Percentiles rank a stretch among this genome's conserved stretches.
phyloP scores from a whole-genome alignment of 2,888 invertebrate genomes.

The Amphiduros pacificus region DNA sequence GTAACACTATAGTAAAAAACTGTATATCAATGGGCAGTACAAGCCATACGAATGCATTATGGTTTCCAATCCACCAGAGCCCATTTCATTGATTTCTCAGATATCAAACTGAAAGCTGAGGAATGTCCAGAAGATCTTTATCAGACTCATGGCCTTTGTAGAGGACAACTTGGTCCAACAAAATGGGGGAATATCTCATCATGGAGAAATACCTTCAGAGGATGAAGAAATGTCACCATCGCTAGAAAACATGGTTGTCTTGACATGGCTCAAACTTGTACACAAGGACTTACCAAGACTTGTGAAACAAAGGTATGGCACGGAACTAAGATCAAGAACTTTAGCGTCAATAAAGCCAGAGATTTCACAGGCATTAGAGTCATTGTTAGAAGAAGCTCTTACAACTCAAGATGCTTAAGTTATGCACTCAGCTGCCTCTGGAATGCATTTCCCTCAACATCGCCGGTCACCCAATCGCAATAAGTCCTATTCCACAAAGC shows the following conservation, averaged over 20 bases:
- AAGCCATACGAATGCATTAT: constrained; percentile 30
- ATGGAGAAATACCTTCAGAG: constrained; percentile 9
- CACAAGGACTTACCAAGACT: constrained; percentile 21
- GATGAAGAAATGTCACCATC: constrained; percentile 28
- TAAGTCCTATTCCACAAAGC: no score
- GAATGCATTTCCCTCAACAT: no score
- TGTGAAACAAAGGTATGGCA: constrained; percentile 32
- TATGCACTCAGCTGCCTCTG: no score
- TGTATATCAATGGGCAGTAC: constrained; percentile 8
- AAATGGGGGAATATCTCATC: constrained; percentile 18
- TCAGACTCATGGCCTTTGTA: constrained; percentile 28
- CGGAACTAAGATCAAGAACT: constrained; percentile 29
- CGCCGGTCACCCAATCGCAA: no score
- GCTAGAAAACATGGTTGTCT: constrained; percentile 29
- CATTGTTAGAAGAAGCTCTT: constrained; percentile 32
- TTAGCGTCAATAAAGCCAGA: constrained; percentile 32
- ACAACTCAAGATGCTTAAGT: no score
- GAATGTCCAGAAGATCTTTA: constrained; percentile 32
- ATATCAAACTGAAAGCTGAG: constrained; percentile 23
- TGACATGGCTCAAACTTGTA: constrained; percentile 30
- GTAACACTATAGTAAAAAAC: constrained; percentile 16
- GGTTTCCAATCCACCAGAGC: constrained; percentile 36
- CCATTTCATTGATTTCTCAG: constrained; percentile 29
- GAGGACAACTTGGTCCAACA: constrained; percentile 28
- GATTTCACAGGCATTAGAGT: constrained; percentile 30